phyloP scores from a whole-genome alignment of 2,797 vertebrate genomes.

The Chelmon rostratus region DNA sequence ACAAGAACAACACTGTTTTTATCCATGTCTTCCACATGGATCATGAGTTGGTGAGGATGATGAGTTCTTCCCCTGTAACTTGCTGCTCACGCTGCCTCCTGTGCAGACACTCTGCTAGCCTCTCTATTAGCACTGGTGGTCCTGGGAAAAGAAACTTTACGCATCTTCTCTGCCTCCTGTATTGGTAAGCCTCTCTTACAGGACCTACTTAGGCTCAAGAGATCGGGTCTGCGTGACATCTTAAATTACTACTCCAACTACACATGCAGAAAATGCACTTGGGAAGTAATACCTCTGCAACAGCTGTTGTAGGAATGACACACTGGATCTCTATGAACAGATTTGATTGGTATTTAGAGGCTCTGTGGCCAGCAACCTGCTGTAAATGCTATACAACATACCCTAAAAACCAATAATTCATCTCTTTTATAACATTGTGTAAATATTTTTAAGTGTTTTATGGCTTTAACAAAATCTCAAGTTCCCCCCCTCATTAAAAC shows the following conservation, averaged over 20 bases:
- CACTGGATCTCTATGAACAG: constrained; percentile 29
- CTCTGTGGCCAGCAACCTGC: constrained; percentile 17
- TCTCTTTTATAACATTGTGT: neutral
- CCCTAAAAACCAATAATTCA: neutral
- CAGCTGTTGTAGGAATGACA: constrained; percentile 58
- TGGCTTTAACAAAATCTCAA: constrained; percentile 18
- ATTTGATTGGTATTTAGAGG: constrained; percentile 27
- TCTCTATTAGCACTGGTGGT: neutral
- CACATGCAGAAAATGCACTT: constrained; percentile 24
- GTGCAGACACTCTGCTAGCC: neutral
- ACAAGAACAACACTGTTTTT: neutral
- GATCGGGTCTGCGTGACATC: constrained; percentile 33
- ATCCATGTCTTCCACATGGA: neutral
- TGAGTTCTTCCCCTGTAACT: neutral
- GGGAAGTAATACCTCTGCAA: constrained; percentile 43
- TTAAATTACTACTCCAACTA: constrained; percentile 34
- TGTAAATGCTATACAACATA: constrained; percentile 2
- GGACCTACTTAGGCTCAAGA: constrained; percentile 23
- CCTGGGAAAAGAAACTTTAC: neutral
- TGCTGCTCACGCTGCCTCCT: neutral
- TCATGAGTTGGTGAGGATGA: neutral
- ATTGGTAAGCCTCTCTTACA: constrained; percentile 21
- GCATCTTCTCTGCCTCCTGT: constrained; percentile 13
- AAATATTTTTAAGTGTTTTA: neutral
- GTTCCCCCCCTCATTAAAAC: constrained; percentile 35